Percentiles rank a stretch among this genome's conserved stretches.
phyloP scores from a whole-genome alignment of 2,113 vertebrate species.

The Cyphomyrus discorhynchus region DNA sequence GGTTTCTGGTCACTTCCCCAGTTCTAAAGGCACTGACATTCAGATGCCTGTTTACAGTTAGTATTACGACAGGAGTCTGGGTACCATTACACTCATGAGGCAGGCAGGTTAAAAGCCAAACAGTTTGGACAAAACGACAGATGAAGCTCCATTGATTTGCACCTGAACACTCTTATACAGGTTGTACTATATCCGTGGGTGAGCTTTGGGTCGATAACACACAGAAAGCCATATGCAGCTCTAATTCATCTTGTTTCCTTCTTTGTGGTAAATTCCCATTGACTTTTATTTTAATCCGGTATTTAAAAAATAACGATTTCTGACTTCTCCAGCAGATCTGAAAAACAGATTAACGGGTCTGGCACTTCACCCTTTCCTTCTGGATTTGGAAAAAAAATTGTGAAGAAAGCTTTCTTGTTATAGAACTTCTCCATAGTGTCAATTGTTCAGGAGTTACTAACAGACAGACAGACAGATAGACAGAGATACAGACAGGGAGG shows the following conservation, averaged over 20 bases:
- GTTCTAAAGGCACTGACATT: background rate
- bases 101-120: background rate
- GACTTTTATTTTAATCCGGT: background rate
- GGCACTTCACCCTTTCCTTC: background rate
- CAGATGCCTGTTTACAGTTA: background rate
- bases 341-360: background rate
- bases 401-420: background rate
- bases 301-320: background rate
- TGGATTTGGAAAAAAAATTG: background rate
- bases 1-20: background rate
- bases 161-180: background rate
- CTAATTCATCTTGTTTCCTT: background rate
- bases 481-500: too few species aligned
- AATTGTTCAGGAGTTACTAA: background rate
- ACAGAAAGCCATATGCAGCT: background rate
- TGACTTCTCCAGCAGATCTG: background rate
- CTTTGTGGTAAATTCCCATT: background rate
- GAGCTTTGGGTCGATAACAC: background rate
- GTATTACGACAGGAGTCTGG: background rate
- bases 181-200: background rate
- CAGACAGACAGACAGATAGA: background rate
- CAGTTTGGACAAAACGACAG: background rate
- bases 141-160: background rate
- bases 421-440: background rate
- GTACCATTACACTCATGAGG: background rate